Evolutionary conservation across 1,140 invertebrate species (phyloP).

Genomic region (Elymnias hypermnestra): DNA sequence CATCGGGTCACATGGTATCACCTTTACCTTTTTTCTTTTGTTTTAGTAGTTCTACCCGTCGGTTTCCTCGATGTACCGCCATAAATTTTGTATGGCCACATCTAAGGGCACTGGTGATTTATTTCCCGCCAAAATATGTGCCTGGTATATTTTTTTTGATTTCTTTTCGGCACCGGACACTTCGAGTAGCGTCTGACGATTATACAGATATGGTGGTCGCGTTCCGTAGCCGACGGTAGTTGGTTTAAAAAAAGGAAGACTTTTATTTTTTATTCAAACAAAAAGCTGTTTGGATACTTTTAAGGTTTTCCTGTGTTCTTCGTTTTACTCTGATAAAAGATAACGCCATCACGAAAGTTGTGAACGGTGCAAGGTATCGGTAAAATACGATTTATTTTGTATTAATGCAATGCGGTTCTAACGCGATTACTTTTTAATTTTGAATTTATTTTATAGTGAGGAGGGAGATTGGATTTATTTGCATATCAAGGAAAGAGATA

Average conservation of each 20-base stretch:
- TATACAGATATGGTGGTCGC: constrained; percentile 60
- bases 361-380: constrained; percentile 22
- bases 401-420: not conserved
- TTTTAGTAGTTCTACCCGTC: constrained; percentile 50
- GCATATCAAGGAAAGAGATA: too few relatives aligned
- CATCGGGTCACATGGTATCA: constrained; percentile 48
- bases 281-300: constrained; percentile 54
- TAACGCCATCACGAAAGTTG: constrained; percentile 51
- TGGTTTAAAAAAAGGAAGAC: constrained; percentile 48
- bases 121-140: constrained; percentile 72
- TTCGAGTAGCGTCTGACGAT: constrained; percentile 68
- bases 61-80: constrained; percentile 42
- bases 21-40: constrained; percentile 48
- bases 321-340: constrained; percentile 57
- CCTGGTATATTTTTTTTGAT: constrained; percentile 46
- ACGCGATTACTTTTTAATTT: not conserved
- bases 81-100: constrained; percentile 66
- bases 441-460: too few relatives aligned
- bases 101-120: constrained; percentile 62
- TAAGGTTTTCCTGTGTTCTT: constrained; percentile 37
- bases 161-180: constrained; percentile 60
- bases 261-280: constrained; percentile 44
- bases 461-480: too few relatives aligned
- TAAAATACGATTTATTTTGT: constrained; percentile 13
- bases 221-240: constrained; percentile 66